Evolutionary conservation across 2,888 invertebrate genomes (phyloP).

Genomic region (Amblyjoppa proteus): DNA sequence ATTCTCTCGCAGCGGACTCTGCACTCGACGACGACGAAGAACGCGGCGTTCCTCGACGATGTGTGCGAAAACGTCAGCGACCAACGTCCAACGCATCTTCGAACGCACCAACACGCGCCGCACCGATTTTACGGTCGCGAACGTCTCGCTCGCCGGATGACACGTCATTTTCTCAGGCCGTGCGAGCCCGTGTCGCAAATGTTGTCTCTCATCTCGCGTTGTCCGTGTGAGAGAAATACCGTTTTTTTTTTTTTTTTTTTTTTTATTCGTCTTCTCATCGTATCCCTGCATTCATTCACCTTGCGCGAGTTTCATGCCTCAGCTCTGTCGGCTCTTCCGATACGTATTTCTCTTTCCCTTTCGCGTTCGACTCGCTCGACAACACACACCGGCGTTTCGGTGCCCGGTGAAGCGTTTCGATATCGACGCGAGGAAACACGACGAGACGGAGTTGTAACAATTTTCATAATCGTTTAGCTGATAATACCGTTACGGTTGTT

Average conservation of each 20-base stretch:
- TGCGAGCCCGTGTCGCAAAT: constrained; percentile 57
- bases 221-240: constrained; percentile 50
- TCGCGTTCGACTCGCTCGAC: constrained; percentile 25
- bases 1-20: constrained; percentile 65
- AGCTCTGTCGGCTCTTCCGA: neutral
- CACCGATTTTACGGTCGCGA: constrained; percentile 65
- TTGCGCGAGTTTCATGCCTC: neutral
- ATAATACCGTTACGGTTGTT: constrained; percentile 33
- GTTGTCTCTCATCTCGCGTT: constrained; percentile 36
- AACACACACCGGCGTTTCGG: constrained; percentile 20
- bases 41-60: constrained; percentile 28
- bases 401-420: constrained; percentile 45
- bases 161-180: constrained; percentile 67
- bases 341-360: constrained; percentile 17
- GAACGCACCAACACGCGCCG: constrained; percentile 41
- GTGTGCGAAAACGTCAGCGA: constrained; percentile 40
- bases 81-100: constrained; percentile 1
- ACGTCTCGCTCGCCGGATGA: constrained; percentile 60
- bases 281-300: constrained; percentile 42
- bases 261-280: neutral
- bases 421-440: constrained; percentile 10
- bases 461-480: constrained; percentile 32
- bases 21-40: constrained; percentile 59
- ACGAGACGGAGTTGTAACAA: constrained; percentile 19
- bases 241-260: constrained; percentile 41